Conservation (phyloP, 2,113 vertebrate species). For the Hepsetus odoe region DNA sequence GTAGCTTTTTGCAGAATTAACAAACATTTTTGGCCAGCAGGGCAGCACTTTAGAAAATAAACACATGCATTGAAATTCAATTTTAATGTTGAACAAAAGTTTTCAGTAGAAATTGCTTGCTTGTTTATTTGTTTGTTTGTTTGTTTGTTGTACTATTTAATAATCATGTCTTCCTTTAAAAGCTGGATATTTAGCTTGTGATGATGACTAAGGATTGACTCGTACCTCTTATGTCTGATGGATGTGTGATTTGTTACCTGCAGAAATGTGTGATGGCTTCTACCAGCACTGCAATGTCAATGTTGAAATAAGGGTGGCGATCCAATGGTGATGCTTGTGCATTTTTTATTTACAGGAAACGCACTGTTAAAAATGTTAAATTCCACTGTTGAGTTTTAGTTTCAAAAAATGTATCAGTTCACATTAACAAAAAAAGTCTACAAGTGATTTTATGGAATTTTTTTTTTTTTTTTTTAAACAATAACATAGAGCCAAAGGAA, state of each 20-base stretch:
- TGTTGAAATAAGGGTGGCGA: neutral
- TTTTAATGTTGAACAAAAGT: neutral
- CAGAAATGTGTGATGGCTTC: neutral
- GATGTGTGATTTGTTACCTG: neutral
- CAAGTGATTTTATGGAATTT: too few relatives aligned
- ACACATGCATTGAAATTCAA: neutral
- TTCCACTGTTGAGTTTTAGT: neutral
- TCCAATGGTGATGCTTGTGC: neutral
- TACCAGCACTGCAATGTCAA: neutral
- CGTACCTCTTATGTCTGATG: neutral
- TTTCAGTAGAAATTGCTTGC: neutral
- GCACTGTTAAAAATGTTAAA: neutral
- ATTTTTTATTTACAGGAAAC: neutral
- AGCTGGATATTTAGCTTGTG: neutral
- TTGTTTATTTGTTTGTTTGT: constrained; percentile 1
- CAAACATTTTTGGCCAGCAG: neutral
- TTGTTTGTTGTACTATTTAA: neutral
- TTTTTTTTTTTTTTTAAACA: too few relatives aligned
- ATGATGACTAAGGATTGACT: neutral
- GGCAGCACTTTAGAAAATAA: constrained; percentile 8
- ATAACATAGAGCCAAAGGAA: too few relatives aligned
- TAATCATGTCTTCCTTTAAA: constrained; percentile 10
- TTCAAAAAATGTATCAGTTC: neutral
- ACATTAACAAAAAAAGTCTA: neutral
- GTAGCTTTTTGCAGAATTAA: neutral